Evolutionary conservation across 1,140 invertebrate genomes (phyloP).

Genomic region (Pachypeltis micranthus): DNA sequence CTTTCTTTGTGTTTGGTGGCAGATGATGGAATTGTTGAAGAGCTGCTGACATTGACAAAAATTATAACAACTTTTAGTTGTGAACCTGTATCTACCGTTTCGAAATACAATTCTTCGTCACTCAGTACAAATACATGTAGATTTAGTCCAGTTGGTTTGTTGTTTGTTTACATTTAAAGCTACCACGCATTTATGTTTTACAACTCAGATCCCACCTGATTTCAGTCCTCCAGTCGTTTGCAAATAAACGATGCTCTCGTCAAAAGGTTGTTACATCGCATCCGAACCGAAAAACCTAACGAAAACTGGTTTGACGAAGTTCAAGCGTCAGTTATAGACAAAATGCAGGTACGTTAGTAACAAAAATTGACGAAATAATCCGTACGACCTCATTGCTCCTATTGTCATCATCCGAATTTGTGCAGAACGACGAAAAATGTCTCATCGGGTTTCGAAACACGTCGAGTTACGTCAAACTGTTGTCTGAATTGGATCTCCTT

Average conservation of each 20-base stretch:
- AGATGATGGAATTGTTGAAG: no score
- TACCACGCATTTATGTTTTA: constrained; percentile 6
- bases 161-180: no score
- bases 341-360: constrained; percentile 40
- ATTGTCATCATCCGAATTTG: no score
- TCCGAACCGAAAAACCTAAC: constrained; percentile 48
- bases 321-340: constrained; percentile 55
- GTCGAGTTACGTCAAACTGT: constrained; percentile 54
- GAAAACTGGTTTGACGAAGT: constrained; percentile 79
- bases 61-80: no score
- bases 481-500: constrained; percentile 62
- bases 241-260: constrained; percentile 51
- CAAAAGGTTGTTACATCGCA: constrained; percentile 48
- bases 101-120: no score
- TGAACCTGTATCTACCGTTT: no score
- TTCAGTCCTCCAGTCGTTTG: constrained; percentile 30
- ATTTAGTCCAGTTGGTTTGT: no score
- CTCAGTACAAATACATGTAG: no score
- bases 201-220: not conserved
- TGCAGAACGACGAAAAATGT: constrained; percentile 49
- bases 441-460: constrained; percentile 57
- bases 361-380: not conserved
- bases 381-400: not conserved
- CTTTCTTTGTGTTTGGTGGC: no score
- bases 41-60: no score